Percentiles rank a stretch among this genome's conserved stretches.
phyloP scores from a whole-genome alignment of 1,140 invertebrate genomes.

The Bombus sibiricus region DNA sequence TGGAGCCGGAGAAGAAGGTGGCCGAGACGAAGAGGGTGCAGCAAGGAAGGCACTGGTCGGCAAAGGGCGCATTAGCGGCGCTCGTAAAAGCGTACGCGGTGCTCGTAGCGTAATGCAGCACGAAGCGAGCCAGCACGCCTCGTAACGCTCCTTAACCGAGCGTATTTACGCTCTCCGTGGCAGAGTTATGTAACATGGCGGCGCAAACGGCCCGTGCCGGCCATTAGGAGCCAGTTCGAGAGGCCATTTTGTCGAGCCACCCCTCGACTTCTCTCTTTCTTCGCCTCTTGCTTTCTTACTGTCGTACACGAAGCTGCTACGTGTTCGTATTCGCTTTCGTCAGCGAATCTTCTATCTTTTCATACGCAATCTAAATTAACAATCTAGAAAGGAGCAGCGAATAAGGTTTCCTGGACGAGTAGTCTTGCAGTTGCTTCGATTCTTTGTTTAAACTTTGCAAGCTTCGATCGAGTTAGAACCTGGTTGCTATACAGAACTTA shows the following conservation, averaged over 20 bases:
- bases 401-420: too few relatives aligned
- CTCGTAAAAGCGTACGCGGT: conserved; percentile 48
- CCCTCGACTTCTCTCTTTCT: conserved; percentile 19
- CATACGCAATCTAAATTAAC: too few relatives aligned
- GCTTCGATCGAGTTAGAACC: too few relatives aligned
- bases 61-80: conserved; percentile 46
- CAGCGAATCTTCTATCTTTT: too few relatives aligned
- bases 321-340: too few relatives aligned
- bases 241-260: conserved; percentile 51
- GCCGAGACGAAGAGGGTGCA: not conserved
- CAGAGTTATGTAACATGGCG: conserved; percentile 52
- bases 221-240: conserved; percentile 51
- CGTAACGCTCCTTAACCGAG: conserved; percentile 51
- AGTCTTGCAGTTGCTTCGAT: too few relatives aligned
- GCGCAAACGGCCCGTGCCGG: conserved; percentile 53
- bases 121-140: conserved; percentile 38
- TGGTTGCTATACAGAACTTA: too few relatives aligned
- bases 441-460: too few relatives aligned
- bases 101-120: conserved; percentile 37
- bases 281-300: not conserved
- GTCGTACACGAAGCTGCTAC: too few relatives aligned
- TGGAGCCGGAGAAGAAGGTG: not conserved
- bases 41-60: not conserved
- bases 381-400: too few relatives aligned
- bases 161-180: conserved; percentile 44